Evolutionary conservation across 2,113 vertebrate genomes (phyloP).

Genomic region (Galeopterus variegatus): DNA sequence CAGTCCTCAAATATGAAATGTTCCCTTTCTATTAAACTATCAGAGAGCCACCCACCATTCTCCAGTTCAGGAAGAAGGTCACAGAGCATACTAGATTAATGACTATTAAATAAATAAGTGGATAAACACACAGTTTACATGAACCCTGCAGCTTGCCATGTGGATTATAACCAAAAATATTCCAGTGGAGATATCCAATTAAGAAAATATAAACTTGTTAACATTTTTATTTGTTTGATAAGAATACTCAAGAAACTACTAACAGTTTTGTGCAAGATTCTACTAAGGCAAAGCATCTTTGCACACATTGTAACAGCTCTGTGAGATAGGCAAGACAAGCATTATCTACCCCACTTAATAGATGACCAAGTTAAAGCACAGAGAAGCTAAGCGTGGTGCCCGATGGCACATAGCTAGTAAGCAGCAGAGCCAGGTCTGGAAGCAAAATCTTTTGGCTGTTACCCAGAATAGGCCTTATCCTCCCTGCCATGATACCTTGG

Average conservation of each 20-base stretch:
- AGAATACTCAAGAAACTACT: conserved; percentile 8
- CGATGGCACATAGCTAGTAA: not conserved
- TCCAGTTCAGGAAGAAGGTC: not conserved
- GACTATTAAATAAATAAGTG: not conserved
- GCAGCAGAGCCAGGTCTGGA: not conserved
- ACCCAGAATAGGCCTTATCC: not conserved
- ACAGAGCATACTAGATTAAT: not conserved
- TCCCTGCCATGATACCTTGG: not conserved
- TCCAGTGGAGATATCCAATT: not conserved
- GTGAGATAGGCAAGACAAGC: not conserved
- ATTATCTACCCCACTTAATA: not conserved
- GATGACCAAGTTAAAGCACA: not conserved
- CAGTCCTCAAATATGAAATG: not conserved
- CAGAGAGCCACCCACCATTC: not conserved
- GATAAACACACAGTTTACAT: not conserved
- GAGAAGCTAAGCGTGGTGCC: not conserved
- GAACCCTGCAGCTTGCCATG: not conserved
- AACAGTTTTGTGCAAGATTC: not conserved
- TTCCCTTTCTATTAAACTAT: not conserved
- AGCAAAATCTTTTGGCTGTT: not conserved
- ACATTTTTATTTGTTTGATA: conserved; percentile 19
- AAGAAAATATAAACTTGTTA: conserved; percentile 39
- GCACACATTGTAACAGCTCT: not conserved
- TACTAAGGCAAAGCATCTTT: not conserved
- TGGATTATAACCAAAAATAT: conserved; percentile 3